Conservation (phyloP, 2,888 invertebrate genomes). For the Allygus modestus region DNA sequence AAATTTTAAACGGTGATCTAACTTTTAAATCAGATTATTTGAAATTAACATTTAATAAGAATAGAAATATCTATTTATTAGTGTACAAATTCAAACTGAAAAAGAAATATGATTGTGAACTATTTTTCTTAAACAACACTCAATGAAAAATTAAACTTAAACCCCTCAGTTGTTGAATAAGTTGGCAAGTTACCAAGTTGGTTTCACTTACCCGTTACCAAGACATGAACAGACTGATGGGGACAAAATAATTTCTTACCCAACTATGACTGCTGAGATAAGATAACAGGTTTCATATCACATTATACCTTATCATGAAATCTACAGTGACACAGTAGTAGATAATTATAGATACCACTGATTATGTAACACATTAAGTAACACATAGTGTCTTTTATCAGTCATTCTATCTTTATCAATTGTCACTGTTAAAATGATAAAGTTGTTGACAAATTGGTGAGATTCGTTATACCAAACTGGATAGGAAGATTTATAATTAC, state of each 20-base stretch:
- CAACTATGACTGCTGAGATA: not conserved
- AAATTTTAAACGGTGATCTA: too few relatives aligned
- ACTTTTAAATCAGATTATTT: too few relatives aligned
- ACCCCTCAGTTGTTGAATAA: too few relatives aligned
- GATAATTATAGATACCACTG: conserved; percentile 46
- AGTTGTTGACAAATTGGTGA: conserved; percentile 28
- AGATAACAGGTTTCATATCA: conserved; percentile 22
- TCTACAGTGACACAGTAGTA: conserved; percentile 27
- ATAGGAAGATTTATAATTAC: not conserved
- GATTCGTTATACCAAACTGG: not conserved
- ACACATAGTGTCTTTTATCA: conserved; percentile 33
- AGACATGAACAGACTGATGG: not conserved
- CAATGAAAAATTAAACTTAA: too few relatives aligned
- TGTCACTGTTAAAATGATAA: conserved; percentile 28
- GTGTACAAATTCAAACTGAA: too few relatives aligned
- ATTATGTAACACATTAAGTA: conserved; percentile 47
- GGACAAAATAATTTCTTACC: conserved; percentile 27
- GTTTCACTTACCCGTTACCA: not conserved
- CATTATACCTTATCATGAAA: conserved; percentile 50
- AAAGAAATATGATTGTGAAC: too few relatives aligned
- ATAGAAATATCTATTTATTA: too few relatives aligned
- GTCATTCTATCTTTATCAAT: conserved; percentile 48
- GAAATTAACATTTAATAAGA: too few relatives aligned
- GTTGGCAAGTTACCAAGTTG: too few relatives aligned
- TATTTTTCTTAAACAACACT: too few relatives aligned